phyloP scores from a whole-genome alignment of 2,888 invertebrate species.

The Eilema caniola region DNA sequence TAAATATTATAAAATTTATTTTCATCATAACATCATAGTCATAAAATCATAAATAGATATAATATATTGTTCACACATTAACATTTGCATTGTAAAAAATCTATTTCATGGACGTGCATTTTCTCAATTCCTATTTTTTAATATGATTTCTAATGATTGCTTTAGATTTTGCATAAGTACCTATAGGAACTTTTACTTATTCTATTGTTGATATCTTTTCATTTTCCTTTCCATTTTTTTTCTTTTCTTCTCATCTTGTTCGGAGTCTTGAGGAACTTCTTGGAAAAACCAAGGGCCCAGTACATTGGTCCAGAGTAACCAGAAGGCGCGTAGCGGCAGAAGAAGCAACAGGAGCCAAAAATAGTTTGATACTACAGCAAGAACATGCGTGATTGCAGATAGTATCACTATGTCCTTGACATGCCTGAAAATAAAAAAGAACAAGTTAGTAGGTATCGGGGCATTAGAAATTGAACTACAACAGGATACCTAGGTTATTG shows the following conservation, averaged over 20 bases:
- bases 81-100: neutral
- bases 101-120: neutral
- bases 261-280: constrained; percentile 88
- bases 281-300: constrained; percentile 97
- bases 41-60: neutral
- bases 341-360: constrained; percentile 96
- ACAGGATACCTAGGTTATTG: too few species aligned
- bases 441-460: neutral
- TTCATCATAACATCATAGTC: too few species aligned
- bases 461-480: too few species aligned
- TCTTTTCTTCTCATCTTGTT: constrained; percentile 96
- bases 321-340: constrained; percentile 92
- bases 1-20: too few species aligned
- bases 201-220: constrained; percentile 80
- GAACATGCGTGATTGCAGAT: constrained; percentile 92
- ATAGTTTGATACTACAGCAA: constrained; percentile 94
- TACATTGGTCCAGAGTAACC: constrained; percentile 95
- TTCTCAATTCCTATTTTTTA: neutral
- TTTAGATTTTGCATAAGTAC: neutral
- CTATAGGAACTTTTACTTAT: neutral
- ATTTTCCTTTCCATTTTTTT: constrained; percentile 95
- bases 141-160: neutral
- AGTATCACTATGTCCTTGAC: constrained; percentile 97
- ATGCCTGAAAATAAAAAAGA: constrained; percentile 89
- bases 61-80: neutral